Evolutionary conservation across 2,113 vertebrate genomes (phyloP).

Genomic region (Macroglossus sobrinus): DNA sequence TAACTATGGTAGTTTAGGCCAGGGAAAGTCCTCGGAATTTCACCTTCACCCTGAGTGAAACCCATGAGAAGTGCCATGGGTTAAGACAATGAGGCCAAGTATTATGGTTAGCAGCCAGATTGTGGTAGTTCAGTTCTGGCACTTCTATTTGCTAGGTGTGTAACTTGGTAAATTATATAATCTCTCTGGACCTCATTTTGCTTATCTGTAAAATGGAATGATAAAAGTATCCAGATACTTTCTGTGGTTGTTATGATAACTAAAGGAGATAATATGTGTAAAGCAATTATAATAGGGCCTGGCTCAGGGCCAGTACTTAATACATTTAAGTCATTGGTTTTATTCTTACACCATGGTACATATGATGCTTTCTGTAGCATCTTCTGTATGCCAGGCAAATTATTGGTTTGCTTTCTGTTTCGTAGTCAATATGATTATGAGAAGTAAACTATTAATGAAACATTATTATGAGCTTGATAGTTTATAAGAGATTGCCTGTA

Average conservation of each 20-base stretch:
- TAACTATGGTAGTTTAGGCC: background rate
- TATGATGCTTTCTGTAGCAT: slow-evolving; percentile 19
- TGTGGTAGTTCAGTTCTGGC: background rate
- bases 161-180: background rate
- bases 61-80: background rate
- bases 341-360: background rate
- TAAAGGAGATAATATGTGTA: background rate
- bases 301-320: background rate
- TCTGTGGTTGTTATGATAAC: background rate
- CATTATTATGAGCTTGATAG: background rate
- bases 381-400: background rate
- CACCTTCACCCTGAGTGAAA: background rate
- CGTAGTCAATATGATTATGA: background rate
- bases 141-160: background rate
- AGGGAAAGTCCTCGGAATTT: background rate
- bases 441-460: background rate
- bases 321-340: background rate
- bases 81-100: background rate
- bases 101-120: background rate
- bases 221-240: background rate
- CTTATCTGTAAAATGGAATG: slow-evolving; percentile 19
- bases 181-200: background rate
- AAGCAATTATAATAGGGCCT: background rate
- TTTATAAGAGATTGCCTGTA: background rate
- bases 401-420: background rate